Conservation (phyloP, 1,140 invertebrate species). For the Euura saliciscinereae region DNA sequence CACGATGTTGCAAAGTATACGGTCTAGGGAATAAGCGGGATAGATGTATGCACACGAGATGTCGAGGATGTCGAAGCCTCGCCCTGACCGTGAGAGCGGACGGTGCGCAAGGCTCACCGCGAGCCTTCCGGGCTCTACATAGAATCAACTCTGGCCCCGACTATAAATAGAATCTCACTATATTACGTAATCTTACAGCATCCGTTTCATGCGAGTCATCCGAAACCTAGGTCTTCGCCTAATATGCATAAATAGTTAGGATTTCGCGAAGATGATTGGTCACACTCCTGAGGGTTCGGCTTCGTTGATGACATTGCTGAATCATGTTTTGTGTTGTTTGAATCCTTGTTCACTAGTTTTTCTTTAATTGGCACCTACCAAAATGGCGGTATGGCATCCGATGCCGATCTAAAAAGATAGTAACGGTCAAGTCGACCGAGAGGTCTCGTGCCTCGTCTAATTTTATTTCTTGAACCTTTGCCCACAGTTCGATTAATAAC, state of each 20-base stretch:
- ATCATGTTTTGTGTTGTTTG: no score
- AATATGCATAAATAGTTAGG: no score
- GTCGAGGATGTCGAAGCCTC: conserved; percentile 4
- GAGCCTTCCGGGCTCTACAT: not conserved
- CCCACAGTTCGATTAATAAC: no score
- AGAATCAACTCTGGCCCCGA: not conserved
- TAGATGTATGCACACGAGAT: not conserved
- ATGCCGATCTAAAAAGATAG: not conserved
- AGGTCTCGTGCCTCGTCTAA: not conserved
- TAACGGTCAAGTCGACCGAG: not conserved
- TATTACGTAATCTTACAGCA: not conserved
- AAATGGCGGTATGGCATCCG: no score
- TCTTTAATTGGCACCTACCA: no score
- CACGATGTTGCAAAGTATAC: not conserved
- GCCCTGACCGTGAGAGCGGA: conserved; percentile 6
- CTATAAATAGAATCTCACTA: not conserved
- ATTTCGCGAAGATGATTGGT: no score
- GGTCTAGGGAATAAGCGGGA: not conserved
- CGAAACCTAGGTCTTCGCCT: not conserved
- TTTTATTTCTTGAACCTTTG: no score
- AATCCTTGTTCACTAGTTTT: no score
- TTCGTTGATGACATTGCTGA: no score
- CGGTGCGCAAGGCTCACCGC: not conserved
- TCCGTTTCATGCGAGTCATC: not conserved
- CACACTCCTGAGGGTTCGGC: no score